These are phyloP conservation scores for Macaca nemestrina DNA, from an alignment of 2,113 vertebrate genomes.

Conservation along the genomic window DNA sequence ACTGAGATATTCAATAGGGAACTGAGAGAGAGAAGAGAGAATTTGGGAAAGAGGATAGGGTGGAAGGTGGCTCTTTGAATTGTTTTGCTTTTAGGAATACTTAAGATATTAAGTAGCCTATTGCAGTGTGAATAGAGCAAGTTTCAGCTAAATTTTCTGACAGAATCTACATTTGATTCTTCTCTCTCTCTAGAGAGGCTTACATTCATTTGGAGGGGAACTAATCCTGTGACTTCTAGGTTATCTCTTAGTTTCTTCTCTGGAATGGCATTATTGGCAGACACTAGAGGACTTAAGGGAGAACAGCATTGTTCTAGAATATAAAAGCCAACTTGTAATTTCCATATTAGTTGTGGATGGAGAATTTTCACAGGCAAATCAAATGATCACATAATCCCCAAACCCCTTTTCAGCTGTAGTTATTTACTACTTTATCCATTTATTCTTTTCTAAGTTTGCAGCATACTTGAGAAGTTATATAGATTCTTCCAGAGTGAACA, in stretches of 20 bases:
- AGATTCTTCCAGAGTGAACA: conserved; percentile 5
- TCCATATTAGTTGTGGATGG: neutral
- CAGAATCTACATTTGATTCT: neutral
- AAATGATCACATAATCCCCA: neutral
- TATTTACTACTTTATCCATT: neutral
- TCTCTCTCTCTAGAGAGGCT: neutral
- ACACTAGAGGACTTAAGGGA: neutral
- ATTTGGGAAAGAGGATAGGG: neutral
- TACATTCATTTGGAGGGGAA: neutral
- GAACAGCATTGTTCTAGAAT: neutral
- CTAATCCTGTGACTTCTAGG: neutral
- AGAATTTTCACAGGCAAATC: neutral
- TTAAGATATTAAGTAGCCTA: neutral
- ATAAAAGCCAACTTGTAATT: neutral
- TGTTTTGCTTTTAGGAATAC: neutral
- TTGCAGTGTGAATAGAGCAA: neutral
- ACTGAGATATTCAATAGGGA: neutral
- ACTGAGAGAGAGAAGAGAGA: neutral
- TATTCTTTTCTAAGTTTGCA: conserved; percentile 4
- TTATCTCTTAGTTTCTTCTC: neutral
- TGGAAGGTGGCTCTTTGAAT: neutral
- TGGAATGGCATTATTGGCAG: neutral
- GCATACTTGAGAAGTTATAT: conserved; percentile 5
- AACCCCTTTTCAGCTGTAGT: neutral
- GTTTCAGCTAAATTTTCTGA: neutral